Evolutionary conservation across 2,113 vertebrate species (phyloP), one percentile per base, ranked within the genome.

Genomic region (Sceloporus undulatus): DNA sequence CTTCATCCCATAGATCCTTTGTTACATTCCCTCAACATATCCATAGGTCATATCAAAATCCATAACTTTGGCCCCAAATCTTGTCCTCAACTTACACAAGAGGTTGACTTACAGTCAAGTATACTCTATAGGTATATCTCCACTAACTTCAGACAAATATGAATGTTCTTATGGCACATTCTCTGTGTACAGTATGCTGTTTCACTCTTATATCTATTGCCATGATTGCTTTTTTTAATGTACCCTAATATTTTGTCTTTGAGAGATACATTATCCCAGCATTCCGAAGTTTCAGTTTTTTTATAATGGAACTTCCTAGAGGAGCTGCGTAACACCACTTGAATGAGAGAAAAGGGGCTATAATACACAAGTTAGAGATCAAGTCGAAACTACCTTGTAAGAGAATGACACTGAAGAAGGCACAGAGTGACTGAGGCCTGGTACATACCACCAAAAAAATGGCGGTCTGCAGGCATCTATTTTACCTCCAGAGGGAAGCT

Each of bases 371-470:
- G 76, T 65, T 4, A 10, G 81, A 19, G 76, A 29, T 66, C 40
- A 10, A 38, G 3, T 25, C 56, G 1, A 88, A 27, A 40, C 34
- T 75, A 85, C 0, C 9, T 21, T 10, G 52, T 77, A 71, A 82
- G 11, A 38, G 19, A 34, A 2, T 11, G 5, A 4, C 0, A 0
- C 78, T 77, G 29, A 83, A 68, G 71, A 88, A 70, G 86, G 14
- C 0, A 2, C 23, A 3, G 27, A 34, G 34, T 34, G 34, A 34
- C 34, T 34, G 34, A 34, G 34, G 34, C 34, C 1, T 1, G 34
- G 34, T 34, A 34, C 34, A 34, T 34, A 34, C 34, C 34, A 34
- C 34, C 34, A 34, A 34, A 34, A 34, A 34, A 34, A 34, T 34
- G 34, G 34, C 34, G 1, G 34, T 34, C 34, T 34, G 34, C 34